phyloP scores from a whole-genome alignment of 2,113 vertebrate species.

The Camelus dromedarius region DNA sequence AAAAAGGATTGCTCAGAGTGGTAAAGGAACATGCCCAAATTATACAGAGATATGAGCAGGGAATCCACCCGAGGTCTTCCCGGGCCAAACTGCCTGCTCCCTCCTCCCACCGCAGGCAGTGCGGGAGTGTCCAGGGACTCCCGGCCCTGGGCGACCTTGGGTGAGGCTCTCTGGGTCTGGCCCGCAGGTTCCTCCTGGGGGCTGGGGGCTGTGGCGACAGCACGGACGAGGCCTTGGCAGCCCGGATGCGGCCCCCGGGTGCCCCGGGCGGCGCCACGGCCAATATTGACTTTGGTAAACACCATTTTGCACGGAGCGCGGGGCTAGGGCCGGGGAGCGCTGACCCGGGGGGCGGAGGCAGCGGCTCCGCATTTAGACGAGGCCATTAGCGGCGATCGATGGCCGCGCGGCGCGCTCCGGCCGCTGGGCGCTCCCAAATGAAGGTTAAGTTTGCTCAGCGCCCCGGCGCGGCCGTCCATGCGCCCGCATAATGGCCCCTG shows the following conservation, averaged over 20 bases:
- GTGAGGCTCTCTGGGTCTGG: background rate
- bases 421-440: slow-evolving; percentile 83
- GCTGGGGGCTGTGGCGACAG: background rate
- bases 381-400: slow-evolving; percentile 84
- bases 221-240: background rate
- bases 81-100: background rate
- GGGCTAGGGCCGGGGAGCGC: slow-evolving; percentile 70
- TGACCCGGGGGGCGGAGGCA: slow-evolving; percentile 82
- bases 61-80: fast-evolving
- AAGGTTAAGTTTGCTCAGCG: slow-evolving; percentile 85
- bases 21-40: background rate
- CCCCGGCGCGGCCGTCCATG: slow-evolving; percentile 78
- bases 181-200: background rate
- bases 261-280: background rate
- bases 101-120: fast-evolving
- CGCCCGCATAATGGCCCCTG: slow-evolving; percentile 79
- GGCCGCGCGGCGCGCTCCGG: slow-evolving; percentile 64
- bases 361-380: slow-evolving; percentile 84
- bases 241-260: background rate
- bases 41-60: background rate
- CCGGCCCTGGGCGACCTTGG: background rate
- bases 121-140: background rate
- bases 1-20: background rate
- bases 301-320: slow-evolving; percentile 66
- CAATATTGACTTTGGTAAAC: slow-evolving; percentile 84